Evolutionary conservation across 2,888 invertebrate genomes (phyloP).

Genomic region (Bellardia bayeri): DNA sequence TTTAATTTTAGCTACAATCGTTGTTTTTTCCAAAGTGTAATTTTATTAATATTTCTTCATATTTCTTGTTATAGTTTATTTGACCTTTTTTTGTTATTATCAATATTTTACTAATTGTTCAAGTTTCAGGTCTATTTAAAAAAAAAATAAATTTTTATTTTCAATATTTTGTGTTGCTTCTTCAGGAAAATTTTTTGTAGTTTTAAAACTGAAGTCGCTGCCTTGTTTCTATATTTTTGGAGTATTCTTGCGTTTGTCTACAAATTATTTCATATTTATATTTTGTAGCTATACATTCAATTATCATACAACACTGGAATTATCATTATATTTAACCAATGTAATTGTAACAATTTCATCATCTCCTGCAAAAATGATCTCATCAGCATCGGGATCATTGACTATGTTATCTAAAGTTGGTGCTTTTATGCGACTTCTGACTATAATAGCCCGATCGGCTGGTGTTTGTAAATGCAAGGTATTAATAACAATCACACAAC

Average conservation of each 20-base stretch:
- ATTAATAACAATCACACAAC: slow-evolving; percentile 78
- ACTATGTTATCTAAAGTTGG: slow-evolving; percentile 79
- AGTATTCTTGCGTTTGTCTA: slow-evolving; percentile 1
- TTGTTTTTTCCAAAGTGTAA: too few species aligned
- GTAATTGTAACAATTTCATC: slow-evolving; percentile 83
- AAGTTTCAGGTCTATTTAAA: too few species aligned
- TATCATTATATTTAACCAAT: slow-evolving; percentile 80
- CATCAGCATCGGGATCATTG: slow-evolving; percentile 76
- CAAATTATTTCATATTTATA: slow-evolving; percentile 15
- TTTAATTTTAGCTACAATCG: too few species aligned
- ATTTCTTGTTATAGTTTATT: too few species aligned
- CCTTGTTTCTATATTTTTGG: background rate
- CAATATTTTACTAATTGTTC: too few species aligned
- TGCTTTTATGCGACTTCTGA: slow-evolving; percentile 82
- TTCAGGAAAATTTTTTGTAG: too few species aligned
- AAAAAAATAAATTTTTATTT: too few species aligned
- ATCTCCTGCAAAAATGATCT: slow-evolving; percentile 74
- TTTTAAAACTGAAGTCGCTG: background rate
- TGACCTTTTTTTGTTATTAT: too few species aligned
- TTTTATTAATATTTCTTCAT: too few species aligned
- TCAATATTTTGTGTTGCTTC: too few species aligned
- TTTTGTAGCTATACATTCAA: slow-evolving; percentile 27
- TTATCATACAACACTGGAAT: slow-evolving; percentile 84
- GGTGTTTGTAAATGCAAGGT: slow-evolving; percentile 80
- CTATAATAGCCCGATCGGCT: slow-evolving; percentile 81